Conservation (phyloP, 1,140 invertebrate genomes). For the Ceratitis capitata region DNA sequence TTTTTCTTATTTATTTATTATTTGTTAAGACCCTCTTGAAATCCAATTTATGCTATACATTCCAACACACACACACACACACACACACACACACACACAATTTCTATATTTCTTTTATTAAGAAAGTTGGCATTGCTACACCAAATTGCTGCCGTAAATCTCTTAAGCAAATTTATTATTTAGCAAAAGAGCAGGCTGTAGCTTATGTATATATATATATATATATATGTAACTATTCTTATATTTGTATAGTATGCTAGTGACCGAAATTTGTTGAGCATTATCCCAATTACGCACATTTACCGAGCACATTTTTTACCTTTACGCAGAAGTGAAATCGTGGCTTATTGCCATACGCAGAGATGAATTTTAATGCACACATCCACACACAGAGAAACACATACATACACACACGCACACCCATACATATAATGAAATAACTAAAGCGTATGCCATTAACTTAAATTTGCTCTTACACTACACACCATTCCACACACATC, state of each 20-base stretch:
- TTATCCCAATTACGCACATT: conserved; percentile 12
- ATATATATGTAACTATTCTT: no score
- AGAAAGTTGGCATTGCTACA: background rate
- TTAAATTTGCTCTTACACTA: background rate
- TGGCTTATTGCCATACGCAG: background rate
- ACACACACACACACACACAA: no score
- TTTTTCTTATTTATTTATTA: background rate
- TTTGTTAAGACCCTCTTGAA: background rate
- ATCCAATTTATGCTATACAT: background rate
- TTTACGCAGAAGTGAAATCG: background rate
- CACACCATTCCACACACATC: no score
- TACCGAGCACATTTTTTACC: background rate
- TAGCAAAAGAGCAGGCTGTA: background rate
- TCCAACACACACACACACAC: no score
- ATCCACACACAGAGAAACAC: background rate
- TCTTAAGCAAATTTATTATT: background rate
- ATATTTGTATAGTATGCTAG: background rate
- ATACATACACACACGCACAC: background rate
- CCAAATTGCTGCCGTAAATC: conserved; percentile 6
- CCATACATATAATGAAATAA: no score
- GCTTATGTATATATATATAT: no score
- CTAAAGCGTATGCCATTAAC: no score
- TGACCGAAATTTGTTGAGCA: background rate
- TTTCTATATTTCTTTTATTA: background rate
- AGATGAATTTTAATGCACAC: background rate